A percentile compares a stretch with the other conserved stretches of the same genome.
Conservation (phyloP, 2,113 vertebrate genomes). For the Aldabrachelys gigantea region DNA sequence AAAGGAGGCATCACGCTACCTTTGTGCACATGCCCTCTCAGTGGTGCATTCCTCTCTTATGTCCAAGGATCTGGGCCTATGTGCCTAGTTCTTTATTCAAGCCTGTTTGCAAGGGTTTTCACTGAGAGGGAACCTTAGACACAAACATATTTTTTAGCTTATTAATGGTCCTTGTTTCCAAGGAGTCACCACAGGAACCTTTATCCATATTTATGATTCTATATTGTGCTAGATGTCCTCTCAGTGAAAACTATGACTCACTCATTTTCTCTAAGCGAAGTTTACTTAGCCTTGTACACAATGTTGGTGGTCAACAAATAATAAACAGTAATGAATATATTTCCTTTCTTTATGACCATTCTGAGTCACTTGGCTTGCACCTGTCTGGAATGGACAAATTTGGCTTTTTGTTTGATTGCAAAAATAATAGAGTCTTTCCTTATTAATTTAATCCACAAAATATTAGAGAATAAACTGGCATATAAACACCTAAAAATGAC, state of each 20-base stretch:
- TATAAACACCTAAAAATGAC: neutral
- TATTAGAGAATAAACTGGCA: neutral
- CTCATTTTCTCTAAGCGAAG: neutral
- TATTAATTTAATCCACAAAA: neutral
- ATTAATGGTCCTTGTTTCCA: neutral
- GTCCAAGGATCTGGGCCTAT: neutral
- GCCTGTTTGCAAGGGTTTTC: neutral
- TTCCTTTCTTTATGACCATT: neutral
- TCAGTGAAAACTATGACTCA: neutral
- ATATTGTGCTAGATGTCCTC: neutral
- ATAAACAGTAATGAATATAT: fast-evolving
- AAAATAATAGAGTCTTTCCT: neutral
- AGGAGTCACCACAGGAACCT: neutral
- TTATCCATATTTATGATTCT: neutral
- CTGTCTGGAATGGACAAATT: neutral
- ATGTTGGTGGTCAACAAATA: neutral
- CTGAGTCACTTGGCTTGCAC: neutral
- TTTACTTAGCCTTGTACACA: neutral
- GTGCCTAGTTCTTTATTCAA: neutral
- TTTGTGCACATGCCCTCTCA: neutral
- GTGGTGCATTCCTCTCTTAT: neutral
- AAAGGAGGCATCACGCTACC: neutral
- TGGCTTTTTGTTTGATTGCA: slow-evolving; percentile 1
- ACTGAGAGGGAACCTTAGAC: neutral
- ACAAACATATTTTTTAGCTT: neutral